Percentiles rank a stretch among this genome's conserved stretches.
phyloP scores from a whole-genome alignment of 2,888 invertebrate genomes.

The Amorpha juglandis region DNA sequence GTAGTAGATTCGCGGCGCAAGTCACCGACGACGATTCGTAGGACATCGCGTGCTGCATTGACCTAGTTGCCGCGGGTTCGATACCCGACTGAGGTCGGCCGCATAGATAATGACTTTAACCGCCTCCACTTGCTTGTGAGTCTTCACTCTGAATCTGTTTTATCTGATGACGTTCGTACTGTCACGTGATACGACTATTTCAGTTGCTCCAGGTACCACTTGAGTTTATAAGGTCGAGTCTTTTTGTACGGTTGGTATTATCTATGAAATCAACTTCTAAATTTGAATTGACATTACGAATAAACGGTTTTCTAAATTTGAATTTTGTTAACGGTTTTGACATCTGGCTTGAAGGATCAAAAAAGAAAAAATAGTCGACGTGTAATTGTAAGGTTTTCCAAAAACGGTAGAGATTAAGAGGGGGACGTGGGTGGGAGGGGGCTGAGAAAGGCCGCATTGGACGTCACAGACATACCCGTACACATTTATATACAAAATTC shows the following conservation, averaged over 20 bases:
- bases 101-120: slow-evolving; percentile 64
- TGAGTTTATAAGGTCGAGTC: slow-evolving; percentile 10
- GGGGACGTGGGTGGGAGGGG: too few species aligned
- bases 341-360: slow-evolving; percentile 3
- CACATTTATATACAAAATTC: not conserved
- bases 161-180: slow-evolving; percentile 49
- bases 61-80: slow-evolving; percentile 77
- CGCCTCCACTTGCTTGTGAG: slow-evolving; percentile 54
- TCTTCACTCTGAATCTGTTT: slow-evolving; percentile 54
- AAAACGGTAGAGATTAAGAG: not conserved
- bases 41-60: slow-evolving; percentile 75
- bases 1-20: slow-evolving; percentile 39
- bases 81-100: slow-evolving; percentile 74
- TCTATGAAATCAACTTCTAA: not conserved
- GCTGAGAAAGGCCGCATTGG: not conserved
- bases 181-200: slow-evolving; percentile 33
- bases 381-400: not conserved
- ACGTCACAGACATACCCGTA: not conserved
- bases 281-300: not conserved
- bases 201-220: slow-evolving; percentile 25
- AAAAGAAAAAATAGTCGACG: not conserved
- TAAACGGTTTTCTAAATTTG: not conserved
- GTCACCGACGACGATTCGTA: slow-evolving; percentile 48
- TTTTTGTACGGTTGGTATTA: not conserved
- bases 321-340: not conserved